Evolutionary conservation across 2,888 invertebrate species (phyloP), one percentile per base, ranked within the genome.

Genomic region (Brenthis daphne): DNA sequence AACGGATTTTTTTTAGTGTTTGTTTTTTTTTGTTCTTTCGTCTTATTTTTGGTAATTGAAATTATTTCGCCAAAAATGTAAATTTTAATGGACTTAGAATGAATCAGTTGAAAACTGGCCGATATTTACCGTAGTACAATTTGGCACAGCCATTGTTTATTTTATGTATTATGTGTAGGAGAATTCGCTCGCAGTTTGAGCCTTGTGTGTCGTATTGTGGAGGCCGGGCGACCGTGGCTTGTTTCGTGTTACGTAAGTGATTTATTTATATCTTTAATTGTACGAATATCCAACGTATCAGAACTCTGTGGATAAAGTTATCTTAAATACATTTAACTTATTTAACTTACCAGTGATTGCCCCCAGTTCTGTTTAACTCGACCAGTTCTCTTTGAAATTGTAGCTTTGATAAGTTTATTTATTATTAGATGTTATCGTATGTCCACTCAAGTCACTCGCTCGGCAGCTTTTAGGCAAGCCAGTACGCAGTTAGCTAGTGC

Each of bases 401-500:
- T 29, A n/a, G 50, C 12, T 50, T n/a, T 60, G 33, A 47, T 16
- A 24, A 43, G 37, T 43, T 43, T 43, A 43, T 43, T 43, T 43
- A 43, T 43, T 43, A 11, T 11, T 43, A 43, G 2, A 43, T n/a
- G 51, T 6, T 14, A 51, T 6, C 16, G 51, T 8, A 16, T 14
- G n/a, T 6, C 6, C 16, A 16, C 6, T 37, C 57, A 64, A 71
- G 73, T 68, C 68, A 61, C 72, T 68, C 66, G 66, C 67, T 63
- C 68, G 56, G 64, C 68, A 66, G 68, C 70, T 71, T 68, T 50
- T 82, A 82, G 79, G 75, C 80, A 79, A 82, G 83, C 83, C 84
- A 78, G 81, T 82, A 79, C 74, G 84, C 85, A 85, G 82, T 81
- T 84, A 85, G 84, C 81, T 85, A 85, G 86, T 81, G 83, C 86